Evolutionary conservation across 2,113 vertebrate genomes (phyloP).

Genomic region (Vulpes vulpes): DNA sequence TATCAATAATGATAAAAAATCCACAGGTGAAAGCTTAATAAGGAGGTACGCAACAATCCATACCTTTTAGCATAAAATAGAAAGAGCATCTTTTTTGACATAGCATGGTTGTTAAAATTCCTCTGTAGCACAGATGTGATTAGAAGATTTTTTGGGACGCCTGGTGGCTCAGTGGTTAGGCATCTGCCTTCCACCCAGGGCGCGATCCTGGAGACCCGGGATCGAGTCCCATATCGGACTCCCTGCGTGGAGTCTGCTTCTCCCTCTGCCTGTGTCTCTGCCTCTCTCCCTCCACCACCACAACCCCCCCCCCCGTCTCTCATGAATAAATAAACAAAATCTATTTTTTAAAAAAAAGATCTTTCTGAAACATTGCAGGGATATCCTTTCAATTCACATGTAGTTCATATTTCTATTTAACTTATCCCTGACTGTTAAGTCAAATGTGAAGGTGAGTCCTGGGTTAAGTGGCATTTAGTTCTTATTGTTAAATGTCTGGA

Average conservation of each 20-base stretch:
- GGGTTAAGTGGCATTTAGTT: background rate
- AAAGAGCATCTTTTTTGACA: background rate
- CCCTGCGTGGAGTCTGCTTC: too few species aligned
- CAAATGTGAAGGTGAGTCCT: conserved; percentile 5
- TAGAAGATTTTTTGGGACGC: background rate
- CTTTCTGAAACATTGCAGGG: background rate
- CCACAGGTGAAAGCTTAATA: background rate
- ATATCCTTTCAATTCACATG: background rate
- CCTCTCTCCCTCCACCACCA: too few species aligned
- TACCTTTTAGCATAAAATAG: background rate
- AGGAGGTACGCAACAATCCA: background rate
- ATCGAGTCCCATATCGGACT: too few species aligned
- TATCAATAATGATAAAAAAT: background rate
- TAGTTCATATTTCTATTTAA: conserved; percentile 15
- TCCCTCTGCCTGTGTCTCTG: too few species aligned
- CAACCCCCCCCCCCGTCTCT: too few species aligned
- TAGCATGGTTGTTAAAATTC: background rate
- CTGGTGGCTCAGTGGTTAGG: too few species aligned
- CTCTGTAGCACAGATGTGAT: background rate
- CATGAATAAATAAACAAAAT: too few species aligned
- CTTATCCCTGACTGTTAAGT: conserved; percentile 29
- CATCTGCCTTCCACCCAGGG: too few species aligned
- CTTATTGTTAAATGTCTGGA: conserved; percentile 43
- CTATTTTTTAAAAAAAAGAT: background rate
- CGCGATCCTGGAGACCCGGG: too few species aligned